These are phyloP conservation scores for Leptoclinus maculatus DNA, from an alignment of 2,797 vertebrate species.

Conservation along the genomic window DNA sequence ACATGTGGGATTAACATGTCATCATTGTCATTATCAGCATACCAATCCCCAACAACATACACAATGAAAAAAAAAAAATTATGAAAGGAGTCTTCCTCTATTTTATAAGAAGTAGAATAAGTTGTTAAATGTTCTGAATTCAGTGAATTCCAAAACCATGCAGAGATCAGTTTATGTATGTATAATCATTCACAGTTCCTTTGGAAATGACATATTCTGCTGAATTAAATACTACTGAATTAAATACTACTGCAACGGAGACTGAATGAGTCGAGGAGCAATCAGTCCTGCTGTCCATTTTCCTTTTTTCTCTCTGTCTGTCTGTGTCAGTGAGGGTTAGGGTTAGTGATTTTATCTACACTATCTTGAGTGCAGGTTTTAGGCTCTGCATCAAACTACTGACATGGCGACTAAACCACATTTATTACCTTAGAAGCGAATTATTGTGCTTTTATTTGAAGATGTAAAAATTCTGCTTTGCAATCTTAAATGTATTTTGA, in stretches of 20 bases:
- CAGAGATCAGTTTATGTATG: background rate
- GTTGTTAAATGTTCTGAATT: background rate
- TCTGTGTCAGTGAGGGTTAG: constrained; percentile 64
- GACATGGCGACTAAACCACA: background rate
- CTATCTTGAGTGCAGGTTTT: background rate
- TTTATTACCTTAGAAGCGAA: background rate
- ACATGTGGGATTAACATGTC: background rate
- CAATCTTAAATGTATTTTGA: no score
- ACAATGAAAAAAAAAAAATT: background rate
- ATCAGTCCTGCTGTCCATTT: constrained; percentile 2
- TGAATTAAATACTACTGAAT: constrained; percentile 10
- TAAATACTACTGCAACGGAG: constrained; percentile 1
- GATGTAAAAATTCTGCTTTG: background rate
- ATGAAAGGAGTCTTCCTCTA: background rate
- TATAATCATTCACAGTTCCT: constrained; percentile 44
- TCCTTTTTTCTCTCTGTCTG: background rate
- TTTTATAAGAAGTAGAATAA: constrained; percentile 22
- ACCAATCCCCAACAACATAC: background rate
- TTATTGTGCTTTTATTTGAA: background rate
- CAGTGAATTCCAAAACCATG: constrained; percentile 10
- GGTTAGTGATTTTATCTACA: background rate
- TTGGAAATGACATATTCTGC: constrained; percentile 14
- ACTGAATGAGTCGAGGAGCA: constrained; percentile 13
- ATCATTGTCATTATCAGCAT: background rate
- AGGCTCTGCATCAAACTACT: background rate